Percentiles rank a stretch among this genome's conserved stretches.
Conservation (phyloP, 2,113 vertebrate genomes). For the Poicephalus meyeri region DNA sequence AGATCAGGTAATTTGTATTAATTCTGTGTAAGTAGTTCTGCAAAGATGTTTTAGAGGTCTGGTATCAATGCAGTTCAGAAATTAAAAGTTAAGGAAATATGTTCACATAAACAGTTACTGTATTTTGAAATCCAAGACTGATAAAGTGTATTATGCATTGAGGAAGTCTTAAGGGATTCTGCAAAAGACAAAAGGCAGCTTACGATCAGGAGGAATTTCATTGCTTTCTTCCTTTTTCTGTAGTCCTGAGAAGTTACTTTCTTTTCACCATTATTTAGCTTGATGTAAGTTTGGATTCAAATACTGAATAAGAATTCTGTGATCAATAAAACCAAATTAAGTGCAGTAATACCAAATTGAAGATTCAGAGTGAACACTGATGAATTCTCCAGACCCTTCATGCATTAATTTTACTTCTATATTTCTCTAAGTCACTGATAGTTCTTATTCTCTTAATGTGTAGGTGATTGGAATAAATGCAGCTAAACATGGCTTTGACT, state of each 20-base stretch:
- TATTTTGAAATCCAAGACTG: not conserved
- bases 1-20: not conserved
- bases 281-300: not conserved
- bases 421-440: not conserved
- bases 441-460: not conserved
- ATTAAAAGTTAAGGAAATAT: not conserved
- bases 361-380: not conserved
- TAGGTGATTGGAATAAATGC: not conserved
- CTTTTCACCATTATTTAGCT: not conserved
- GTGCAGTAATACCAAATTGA: not conserved
- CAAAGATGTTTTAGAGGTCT: not conserved
- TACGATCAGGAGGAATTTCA: not conserved
- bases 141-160: not conserved
- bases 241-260: not conserved
- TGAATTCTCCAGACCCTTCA: not conserved
- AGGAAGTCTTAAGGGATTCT: not conserved
- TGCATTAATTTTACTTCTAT: not conserved
- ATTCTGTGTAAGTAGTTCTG: not conserved
- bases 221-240: not conserved
- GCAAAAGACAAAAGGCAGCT: not conserved
- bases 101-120: not conserved
- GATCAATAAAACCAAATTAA: not conserved
- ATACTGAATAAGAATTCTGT: not conserved
- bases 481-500: not conserved
- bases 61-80: not conserved